These are phyloP conservation scores for Microtus oregoni DNA, from an alignment of 2,113 vertebrate genomes.

Conservation along the genomic window DNA sequence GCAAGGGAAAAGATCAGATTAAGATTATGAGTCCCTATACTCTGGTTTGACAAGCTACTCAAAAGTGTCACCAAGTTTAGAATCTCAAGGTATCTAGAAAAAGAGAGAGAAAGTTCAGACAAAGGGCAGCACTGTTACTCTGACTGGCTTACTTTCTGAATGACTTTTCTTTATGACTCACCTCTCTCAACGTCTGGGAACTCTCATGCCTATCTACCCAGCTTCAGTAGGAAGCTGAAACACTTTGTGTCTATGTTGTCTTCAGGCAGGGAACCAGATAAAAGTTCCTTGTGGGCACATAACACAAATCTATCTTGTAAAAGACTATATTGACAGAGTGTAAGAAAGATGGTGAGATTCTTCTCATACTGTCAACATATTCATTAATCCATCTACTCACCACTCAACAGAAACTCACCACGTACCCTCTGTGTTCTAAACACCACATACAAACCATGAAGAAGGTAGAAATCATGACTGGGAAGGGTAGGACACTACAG, in stretches of 20 bases:
- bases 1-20: constrained; percentile 42
- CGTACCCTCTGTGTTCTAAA: neutral
- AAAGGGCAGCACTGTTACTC: constrained; percentile 84
- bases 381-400: neutral
- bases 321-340: neutral
- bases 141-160: constrained; percentile 88
- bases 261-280: neutral
- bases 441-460: neutral
- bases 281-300: neutral
- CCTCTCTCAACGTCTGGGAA: constrained; percentile 81
- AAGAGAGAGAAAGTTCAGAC: constrained; percentile 83
- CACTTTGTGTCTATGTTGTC: constrained; percentile 18
- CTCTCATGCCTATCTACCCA: constrained; percentile 75
- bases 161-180: constrained; percentile 87
- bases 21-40: constrained; percentile 29
- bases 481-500: neutral
- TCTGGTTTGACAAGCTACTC: constrained; percentile 64
- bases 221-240: neutral
- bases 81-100: constrained; percentile 78
- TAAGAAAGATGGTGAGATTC: neutral
- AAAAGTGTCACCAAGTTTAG: constrained; percentile 80
- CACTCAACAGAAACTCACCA: constrained; percentile 43
- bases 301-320: neutral
- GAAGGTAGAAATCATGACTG: neutral
- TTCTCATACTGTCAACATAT: neutral